A percentile compares a stretch with the other conserved stretches of the same genome.
phyloP scores from a whole-genome alignment of 2,113 vertebrate genomes.

The Prionailurus viverrinus region DNA sequence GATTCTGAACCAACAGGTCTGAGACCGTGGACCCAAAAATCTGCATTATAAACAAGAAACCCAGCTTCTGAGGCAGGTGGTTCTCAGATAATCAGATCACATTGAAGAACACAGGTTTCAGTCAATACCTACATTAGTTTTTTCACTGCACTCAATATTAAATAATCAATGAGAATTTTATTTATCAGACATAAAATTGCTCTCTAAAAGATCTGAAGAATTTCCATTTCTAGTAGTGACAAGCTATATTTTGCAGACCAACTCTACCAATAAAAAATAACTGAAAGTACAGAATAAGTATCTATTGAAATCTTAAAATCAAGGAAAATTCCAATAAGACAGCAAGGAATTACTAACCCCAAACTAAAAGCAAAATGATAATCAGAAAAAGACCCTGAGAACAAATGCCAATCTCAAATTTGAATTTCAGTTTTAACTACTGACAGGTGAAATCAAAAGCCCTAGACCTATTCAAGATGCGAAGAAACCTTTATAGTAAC shows the following conservation, averaged over 20 bases:
- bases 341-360: not conserved
- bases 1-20: not conserved
- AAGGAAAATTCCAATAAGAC: not conserved
- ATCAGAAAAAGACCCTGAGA: not conserved
- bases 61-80: not conserved
- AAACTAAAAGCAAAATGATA: not conserved
- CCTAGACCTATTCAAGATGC: not conserved
- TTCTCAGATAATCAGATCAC: not conserved
- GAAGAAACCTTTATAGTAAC: not conserved
- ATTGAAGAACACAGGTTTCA: not conserved
- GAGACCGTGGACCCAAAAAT: not conserved
- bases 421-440: not conserved
- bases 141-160: not conserved
- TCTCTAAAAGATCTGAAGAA: constrained; percentile 8
- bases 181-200: not conserved
- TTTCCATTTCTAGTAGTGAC: not conserved
- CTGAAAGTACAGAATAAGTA: not conserved
- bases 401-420: not conserved
- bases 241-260: not conserved
- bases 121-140: not conserved
- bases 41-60: not conserved
- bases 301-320: constrained; percentile 2
- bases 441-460: not conserved
- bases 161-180: constrained; percentile 20
- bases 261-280: not conserved